phyloP scores from a whole-genome alignment of 35 echinoderm and acorn worm species.

The Holothuria glaberrima region DNA sequence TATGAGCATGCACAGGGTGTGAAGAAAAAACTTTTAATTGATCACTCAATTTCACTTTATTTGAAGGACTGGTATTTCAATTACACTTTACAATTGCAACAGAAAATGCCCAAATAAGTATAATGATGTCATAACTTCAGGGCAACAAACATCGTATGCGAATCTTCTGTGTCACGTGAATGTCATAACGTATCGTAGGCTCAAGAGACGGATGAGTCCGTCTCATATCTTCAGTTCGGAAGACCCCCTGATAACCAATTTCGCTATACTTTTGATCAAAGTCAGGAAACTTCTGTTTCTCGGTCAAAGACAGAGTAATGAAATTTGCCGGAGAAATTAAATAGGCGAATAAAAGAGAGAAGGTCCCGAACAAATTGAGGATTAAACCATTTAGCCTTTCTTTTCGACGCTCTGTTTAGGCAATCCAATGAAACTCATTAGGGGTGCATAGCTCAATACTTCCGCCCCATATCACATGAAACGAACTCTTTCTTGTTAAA shows the following conservation, averaged over 20 bases:
- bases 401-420: conserved; percentile 33
- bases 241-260: conserved; percentile 18
- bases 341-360: conserved; percentile 13
- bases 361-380: neutral
- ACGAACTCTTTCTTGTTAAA: conserved; percentile 37
- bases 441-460: conserved; percentile 26
- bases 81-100: too few species aligned
- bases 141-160: too few species aligned
- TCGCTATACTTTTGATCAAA: conserved; percentile 13
- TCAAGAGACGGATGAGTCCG: neutral
- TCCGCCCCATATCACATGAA: conserved; percentile 41
- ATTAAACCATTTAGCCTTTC: conserved; percentile 33
- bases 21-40: too few species aligned
- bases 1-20: too few species aligned
- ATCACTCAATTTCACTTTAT: too few species aligned
- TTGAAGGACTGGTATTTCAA: too few species aligned
- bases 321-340: conserved; percentile 39
- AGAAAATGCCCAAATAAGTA: too few species aligned
- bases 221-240: too few species aligned
- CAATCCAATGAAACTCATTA: conserved; percentile 53
- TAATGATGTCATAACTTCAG: too few species aligned
- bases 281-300: conserved; percentile 19
- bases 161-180: neutral
- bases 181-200: neutral
- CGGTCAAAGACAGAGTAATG: conserved; percentile 49